Evolutionary conservation across 1,140 invertebrate genomes (phyloP).

Genomic region (Drosophila lacertosa): DNA sequence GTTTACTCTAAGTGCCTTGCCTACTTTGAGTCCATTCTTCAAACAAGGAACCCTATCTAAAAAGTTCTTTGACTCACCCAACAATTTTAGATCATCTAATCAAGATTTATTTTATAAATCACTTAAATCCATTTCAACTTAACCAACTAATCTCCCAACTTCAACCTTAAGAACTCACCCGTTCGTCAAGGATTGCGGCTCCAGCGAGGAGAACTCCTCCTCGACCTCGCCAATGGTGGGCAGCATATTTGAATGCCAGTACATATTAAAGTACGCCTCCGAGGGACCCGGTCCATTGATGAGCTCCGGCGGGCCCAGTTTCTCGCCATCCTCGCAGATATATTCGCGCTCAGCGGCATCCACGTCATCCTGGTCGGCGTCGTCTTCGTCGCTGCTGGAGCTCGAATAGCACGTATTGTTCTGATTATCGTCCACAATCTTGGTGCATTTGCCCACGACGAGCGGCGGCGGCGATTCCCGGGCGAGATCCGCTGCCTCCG

Average conservation of each 20-base stretch:
- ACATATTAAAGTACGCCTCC: conserved; percentile 82
- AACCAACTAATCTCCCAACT: neutral
- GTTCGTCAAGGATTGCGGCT: conserved; percentile 74
- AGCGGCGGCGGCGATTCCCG: conserved; percentile 68
- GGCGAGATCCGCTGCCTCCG: conserved; percentile 59
- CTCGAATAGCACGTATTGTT: conserved; percentile 69
- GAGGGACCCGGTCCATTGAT: conserved; percentile 80
- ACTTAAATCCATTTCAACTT: neutral
- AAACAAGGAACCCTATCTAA: too few species aligned
- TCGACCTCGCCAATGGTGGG: conserved; percentile 89
- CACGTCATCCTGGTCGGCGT: conserved; percentile 61
- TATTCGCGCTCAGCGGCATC: conserved; percentile 71
- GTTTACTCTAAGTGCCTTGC: too few species aligned
- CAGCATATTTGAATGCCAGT: conserved; percentile 84
- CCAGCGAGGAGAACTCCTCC: conserved; percentile 85
- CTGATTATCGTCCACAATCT: conserved; percentile 62
- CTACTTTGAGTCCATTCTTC: too few species aligned
- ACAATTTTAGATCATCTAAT: too few species aligned
- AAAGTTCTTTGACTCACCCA: too few species aligned
- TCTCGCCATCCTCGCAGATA: conserved; percentile 80
- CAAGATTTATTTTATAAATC: neutral
- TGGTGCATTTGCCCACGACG: conserved; percentile 77
- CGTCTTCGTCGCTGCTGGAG: conserved; percentile 78
- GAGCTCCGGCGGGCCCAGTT: conserved; percentile 80
- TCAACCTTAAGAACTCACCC: conserved; percentile 58